These are phyloP conservation scores for Eospalax fontanierii DNA, from an alignment of 2,797 vertebrate species.

Conservation along the genomic window DNA sequence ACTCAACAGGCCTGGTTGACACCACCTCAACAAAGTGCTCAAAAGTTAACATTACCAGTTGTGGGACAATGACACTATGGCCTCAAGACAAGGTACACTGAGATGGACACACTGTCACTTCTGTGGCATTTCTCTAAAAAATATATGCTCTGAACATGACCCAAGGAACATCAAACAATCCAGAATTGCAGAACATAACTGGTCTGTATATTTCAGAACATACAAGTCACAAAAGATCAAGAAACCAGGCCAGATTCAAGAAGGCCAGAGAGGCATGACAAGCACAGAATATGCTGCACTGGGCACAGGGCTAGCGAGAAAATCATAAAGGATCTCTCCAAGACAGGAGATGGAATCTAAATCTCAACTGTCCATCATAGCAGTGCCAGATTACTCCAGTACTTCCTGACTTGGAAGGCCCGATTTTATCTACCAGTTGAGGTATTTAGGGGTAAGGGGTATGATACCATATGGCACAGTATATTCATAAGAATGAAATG, in stretches of 20 bases:
- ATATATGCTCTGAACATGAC: background rate
- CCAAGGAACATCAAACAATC: background rate
- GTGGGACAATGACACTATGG: rapidly evolving
- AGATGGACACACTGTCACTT: background rate
- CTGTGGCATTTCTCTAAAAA: background rate
- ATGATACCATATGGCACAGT: background rate
- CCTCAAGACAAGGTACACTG: background rate
- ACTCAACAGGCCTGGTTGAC: background rate
- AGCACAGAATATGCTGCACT: too few species aligned
- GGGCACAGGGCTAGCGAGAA: background rate
- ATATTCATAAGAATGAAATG: background rate
- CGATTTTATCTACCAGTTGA: background rate
- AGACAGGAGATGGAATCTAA: background rate
- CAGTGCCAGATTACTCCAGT: rapidly evolving
- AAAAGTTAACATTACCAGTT: background rate
- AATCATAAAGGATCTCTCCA: background rate
- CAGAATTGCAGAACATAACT: background rate
- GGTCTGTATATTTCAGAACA: background rate
- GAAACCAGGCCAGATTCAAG: background rate
- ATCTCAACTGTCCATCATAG: background rate
- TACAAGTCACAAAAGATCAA: background rate
- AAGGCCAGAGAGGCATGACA: background rate
- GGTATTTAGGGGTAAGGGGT: background rate
- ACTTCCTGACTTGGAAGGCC: background rate
- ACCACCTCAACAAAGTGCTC: background rate